Base-by-base conservation (phyloP, 2,888 invertebrate genomes). In the Zhengitettix transpicula region DNA sequence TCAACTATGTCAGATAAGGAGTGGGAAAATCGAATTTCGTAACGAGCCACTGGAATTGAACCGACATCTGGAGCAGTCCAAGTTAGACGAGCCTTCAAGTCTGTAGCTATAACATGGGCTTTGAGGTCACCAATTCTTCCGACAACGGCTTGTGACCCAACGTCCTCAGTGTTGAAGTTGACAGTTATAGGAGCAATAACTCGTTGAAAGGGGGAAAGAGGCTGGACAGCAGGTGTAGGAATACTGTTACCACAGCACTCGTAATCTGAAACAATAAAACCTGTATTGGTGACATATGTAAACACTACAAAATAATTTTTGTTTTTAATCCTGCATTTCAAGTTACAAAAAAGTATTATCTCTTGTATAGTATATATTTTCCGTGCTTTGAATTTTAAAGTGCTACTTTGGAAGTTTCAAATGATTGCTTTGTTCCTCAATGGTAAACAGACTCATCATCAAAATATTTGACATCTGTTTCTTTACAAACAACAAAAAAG, bases 61-160 rank as follows among this genome's bases (percentile, higher is more conserved):
- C 77, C 78, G 74, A 78, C 75, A 64, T 79, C 82, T 0, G 82
- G 81, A 7, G 81, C 77, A 1, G 81, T 81, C 80, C 82, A 82
- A 0, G 73, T 72, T 10, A 83, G 70, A 14, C 76, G 72, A 1
- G 77, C 72, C 61, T 77, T 77, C 51, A 75, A 74, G 65, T 76
- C 75, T 41, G 75, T 72, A 0, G 73, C 69, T 15, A 76, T 67
- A 1, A 77, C 69, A 28, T 76, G 73, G 0, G 75, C 77, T 55
- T 71, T 70, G 14, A 83, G 69, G 69, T 83, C 81, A 0, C 79
- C 78, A 47, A 82, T 77, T 40, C 78, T 70, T 2, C 78, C 77
- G 0, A 76, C 76, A 8, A 74, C 69, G 51, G 70, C 65, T 56
- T 70, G 67, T 54, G 69, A 69, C 0, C 71, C 67, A 3, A 67